Conservation (phyloP, 2,113 vertebrate species). For the Archilochus colubris region DNA sequence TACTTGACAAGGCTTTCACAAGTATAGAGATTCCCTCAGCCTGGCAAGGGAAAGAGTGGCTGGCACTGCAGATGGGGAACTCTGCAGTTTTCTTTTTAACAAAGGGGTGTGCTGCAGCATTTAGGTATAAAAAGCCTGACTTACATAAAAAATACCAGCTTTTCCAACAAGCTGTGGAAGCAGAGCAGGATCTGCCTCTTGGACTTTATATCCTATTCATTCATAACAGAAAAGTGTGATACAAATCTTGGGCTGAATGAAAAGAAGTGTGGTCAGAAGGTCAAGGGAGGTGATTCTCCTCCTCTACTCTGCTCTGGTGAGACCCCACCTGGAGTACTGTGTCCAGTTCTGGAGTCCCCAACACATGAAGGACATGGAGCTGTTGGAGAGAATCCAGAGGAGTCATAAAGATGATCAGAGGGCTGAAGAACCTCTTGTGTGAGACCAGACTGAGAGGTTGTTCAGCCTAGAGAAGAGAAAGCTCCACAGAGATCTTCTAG, state of each 20-base stretch:
- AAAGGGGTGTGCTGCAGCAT: background rate
- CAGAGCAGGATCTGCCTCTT: background rate
- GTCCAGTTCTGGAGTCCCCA: no score
- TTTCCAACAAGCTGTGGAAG: background rate
- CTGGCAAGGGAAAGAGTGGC: background rate
- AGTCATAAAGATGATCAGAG: no score
- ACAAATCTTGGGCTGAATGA: rapidly evolving
- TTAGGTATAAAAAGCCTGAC: background rate
- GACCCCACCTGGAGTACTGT: no score
- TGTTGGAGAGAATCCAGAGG: no score
- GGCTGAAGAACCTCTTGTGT: no score
- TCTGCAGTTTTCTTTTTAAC: background rate
- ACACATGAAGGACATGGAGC: no score
- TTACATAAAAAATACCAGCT: background rate
- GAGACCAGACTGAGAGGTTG: no score
- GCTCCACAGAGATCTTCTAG: no score
- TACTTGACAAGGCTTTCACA: background rate
- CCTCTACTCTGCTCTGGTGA: no score
- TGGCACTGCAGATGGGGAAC: background rate
- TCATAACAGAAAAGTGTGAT: background rate
- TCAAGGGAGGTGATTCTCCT: no score
- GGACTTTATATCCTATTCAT: background rate
- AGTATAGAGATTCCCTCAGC: background rate
- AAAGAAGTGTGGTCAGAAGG: no score
- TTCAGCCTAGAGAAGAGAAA: no score